These are phyloP conservation scores for Peromyscus nudipes DNA, from an alignment of 2,797 vertebrate species.

Conservation along the genomic window DNA sequence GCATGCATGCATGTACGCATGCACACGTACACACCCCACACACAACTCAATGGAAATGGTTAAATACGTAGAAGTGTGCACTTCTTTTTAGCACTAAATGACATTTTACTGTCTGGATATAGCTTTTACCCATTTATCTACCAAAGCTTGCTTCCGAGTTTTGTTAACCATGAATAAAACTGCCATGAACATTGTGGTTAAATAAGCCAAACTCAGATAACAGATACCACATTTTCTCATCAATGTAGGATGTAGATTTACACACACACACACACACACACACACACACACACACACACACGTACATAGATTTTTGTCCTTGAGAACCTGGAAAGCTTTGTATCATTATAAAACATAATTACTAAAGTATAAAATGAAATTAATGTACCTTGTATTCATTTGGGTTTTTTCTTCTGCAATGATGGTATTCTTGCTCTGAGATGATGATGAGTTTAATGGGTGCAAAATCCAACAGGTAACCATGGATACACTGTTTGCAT, in stretches of 20 bases:
- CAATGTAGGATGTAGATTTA: not conserved
- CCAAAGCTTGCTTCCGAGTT: conserved; percentile 16
- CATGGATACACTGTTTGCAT: not conserved
- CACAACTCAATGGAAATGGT: not conserved
- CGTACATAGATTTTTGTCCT: not conserved
- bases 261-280: not conserved
- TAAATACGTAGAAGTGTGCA: not conserved
- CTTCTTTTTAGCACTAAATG: conserved; percentile 22
- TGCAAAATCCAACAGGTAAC: conserved; percentile 23
- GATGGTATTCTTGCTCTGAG: conserved; percentile 34
- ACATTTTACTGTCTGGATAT: not conserved
- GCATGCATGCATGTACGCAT: no score
- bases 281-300: not conserved
- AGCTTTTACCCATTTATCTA: not conserved
- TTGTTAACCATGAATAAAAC: conserved; percentile 5
- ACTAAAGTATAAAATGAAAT: conserved; percentile 34
- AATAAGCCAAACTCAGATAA: not conserved
- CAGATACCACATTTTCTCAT: not conserved
- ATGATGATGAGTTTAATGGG: conserved; percentile 35
- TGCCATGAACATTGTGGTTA: not conserved
- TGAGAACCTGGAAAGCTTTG: conserved; percentile 27
- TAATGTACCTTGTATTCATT: not conserved
- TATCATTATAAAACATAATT: not conserved
- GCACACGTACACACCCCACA: not conserved
- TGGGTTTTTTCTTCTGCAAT: conserved; percentile 14